Percentiles rank a stretch among this genome's conserved stretches.
These are phyloP conservation scores for Caenorhabditis doughertyi DNA, from an alignment of 2,888 invertebrate genomes.

Conservation along the genomic window DNA sequence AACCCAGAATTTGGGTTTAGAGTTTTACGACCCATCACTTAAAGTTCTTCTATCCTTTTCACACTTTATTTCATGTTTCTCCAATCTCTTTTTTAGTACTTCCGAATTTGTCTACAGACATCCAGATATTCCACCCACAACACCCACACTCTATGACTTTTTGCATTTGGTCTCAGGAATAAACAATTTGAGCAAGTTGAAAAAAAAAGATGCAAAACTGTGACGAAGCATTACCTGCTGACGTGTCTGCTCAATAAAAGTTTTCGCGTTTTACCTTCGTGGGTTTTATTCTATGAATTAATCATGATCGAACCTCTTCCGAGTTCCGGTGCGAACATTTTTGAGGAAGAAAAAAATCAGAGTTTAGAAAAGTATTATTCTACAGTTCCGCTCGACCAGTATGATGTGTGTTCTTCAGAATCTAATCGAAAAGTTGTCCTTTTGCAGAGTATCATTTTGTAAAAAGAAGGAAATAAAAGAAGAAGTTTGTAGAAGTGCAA, in stretches of 20 bases:
- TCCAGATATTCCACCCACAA: constrained; percentile 44
- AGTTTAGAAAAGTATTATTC: background rate
- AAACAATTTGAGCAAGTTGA: constrained; percentile 34
- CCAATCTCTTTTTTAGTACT: constrained; percentile 26
- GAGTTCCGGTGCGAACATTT: background rate
- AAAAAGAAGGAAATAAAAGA: background rate
- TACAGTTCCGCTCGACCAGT: constrained; percentile 30
- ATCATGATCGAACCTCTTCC: constrained; percentile 26
- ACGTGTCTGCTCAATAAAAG: constrained; percentile 33
- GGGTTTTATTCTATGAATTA: constrained; percentile 30
- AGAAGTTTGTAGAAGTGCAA: constrained; percentile 38
- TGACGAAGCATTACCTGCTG: constrained; percentile 44
- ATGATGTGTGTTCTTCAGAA: background rate
- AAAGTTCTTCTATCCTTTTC: constrained; percentile 35
- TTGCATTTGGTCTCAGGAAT: constrained; percentile 32
- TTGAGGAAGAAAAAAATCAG: too few relatives aligned
- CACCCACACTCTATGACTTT: constrained; percentile 37
- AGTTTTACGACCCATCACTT: constrained; percentile 55
- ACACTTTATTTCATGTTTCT: constrained; percentile 22
- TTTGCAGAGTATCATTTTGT: constrained; percentile 9
- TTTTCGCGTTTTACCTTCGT: constrained; percentile 44
- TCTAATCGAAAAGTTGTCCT: constrained; percentile 6
- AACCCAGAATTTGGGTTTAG: background rate
- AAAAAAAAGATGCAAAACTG: constrained; percentile 47
- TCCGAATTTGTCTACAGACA: background rate